Percentiles rank a stretch among this genome's conserved stretches.
Conservation (phyloP, 2,113 vertebrate species). For the Martes martes region DNA sequence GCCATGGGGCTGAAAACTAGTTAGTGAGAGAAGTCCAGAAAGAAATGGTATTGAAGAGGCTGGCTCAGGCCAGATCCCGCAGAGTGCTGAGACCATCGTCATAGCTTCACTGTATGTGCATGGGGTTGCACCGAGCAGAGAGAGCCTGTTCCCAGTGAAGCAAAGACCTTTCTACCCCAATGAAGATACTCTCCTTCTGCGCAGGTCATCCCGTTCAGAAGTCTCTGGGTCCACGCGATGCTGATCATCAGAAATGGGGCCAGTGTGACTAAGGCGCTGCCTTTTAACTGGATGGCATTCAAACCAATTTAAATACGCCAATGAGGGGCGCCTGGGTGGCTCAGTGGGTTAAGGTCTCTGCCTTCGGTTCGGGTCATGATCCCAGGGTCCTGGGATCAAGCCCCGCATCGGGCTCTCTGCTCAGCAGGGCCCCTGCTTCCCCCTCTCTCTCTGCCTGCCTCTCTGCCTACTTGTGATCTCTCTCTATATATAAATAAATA, state of each 20-base stretch:
- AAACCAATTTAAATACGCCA: background rate
- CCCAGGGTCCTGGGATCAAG: no score
- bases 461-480: no score
- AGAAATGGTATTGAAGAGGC: background rate
- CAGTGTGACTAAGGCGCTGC: background rate
- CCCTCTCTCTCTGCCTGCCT: no score
- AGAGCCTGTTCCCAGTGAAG: no score
- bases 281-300: background rate
- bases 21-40: fast-evolving
- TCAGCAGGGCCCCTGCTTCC: no score
- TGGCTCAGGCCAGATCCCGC: fast-evolving
- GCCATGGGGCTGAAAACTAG: background rate
- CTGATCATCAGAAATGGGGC: background rate
- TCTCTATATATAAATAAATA: no score
- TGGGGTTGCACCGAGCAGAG: no score
- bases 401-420: no score
- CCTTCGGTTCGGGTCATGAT: no score
- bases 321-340: no score
- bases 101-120: fast-evolving
- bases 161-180: background rate
- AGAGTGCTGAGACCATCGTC: fast-evolving
- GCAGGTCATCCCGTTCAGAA: background rate
- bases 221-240: background rate
- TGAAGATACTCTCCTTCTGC: background rate
- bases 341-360: no score